These are phyloP conservation scores for Melitaea cinxia DNA, from an alignment of 1,140 invertebrate species.

Conservation along the genomic window DNA sequence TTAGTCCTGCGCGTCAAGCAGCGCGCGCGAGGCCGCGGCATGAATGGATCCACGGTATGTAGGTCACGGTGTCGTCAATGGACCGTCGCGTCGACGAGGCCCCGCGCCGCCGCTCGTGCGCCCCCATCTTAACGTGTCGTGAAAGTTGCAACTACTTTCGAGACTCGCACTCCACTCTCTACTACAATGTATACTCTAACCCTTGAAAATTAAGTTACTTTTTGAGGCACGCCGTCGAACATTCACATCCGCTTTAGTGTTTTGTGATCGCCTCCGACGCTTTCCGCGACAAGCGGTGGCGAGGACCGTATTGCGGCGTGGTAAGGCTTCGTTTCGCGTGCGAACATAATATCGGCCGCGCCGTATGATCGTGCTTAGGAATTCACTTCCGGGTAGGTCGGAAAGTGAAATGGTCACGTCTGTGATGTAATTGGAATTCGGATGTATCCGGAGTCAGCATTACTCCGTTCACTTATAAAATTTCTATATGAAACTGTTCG, in stretches of 20 bases:
- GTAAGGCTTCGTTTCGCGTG: constrained; percentile 49
- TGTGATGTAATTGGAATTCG: constrained; percentile 81
- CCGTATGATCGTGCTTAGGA: constrained; percentile 79
- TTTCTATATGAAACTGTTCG: constrained; percentile 75
- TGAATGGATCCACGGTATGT: constrained; percentile 78
- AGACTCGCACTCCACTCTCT: constrained; percentile 45
- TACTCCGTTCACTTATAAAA: constrained; percentile 78
- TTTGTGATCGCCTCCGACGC: constrained; percentile 67
- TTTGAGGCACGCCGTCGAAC: constrained; percentile 55
- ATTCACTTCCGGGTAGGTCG: constrained; percentile 81
- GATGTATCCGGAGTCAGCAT: constrained; percentile 78
- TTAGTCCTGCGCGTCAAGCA: constrained; percentile 61
- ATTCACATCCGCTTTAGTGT: constrained; percentile 77
- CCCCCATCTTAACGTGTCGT: constrained; percentile 72
- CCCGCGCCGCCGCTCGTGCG: constrained; percentile 67
- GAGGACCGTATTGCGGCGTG: constrained; percentile 41
- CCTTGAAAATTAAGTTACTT: constrained; percentile 66
- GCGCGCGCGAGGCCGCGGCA: constrained; percentile 63
- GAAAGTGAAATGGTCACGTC: constrained; percentile 81
- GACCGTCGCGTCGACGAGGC: constrained; percentile 66
- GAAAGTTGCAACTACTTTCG: constrained; percentile 80
- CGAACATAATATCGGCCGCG: constrained; percentile 58
- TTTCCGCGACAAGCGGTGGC: constrained; percentile 41
- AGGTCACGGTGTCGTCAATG: constrained; percentile 80
- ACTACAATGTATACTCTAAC: constrained; percentile 65